Evolutionary conservation across 2,113 vertebrate species (phyloP), one percentile per base, ranked within the genome.

Genomic region (Chitala chitala): DNA sequence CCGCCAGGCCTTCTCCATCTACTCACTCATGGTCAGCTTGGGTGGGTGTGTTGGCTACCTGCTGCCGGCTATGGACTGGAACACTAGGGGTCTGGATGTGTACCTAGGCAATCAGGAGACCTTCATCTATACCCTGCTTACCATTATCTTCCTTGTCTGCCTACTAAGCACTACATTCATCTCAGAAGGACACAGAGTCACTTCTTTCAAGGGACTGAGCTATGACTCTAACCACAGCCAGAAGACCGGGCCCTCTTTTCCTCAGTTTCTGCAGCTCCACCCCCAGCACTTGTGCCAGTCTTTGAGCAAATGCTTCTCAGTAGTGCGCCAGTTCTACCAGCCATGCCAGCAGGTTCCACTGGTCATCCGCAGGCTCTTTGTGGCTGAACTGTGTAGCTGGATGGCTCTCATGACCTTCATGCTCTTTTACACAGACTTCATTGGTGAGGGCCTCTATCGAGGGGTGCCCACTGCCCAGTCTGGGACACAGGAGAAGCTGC

Each of bases 381-480:
- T 95, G 76, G 93, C 94, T 0, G 91, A 95, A 83, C 84, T 95
- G 22, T 95, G 87, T 85, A 94, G 92, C 82, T 95, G 94, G 94
- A 95, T 92, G 93, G 91, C 90, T 0, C 86, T 95, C 48, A 94
- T 94, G 94, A 94, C 92, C 0, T 93, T 95, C 85, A 91, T 91
- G 42, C 86, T 95, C 1, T 95, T 95, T 81, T 95, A 95, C 82
- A 94, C 94, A 0, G 94, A 95, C 73, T 95, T 94, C 0, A 84
- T 95, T 0, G 94, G 94, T 0, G 93, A 94, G 71, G 91, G 91
- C 26, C 85, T 95, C 9, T 95, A 95, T 85, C 83, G 89, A 0
- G 94, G 94, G 0, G 79, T 93, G n/a, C 93, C 94, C 69, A 80
- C 88, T 44, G 94, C 93, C 7, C 77, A 87, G 69, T 91, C 91